Evolutionary conservation across 2,797 vertebrate species (phyloP).

Genomic region (Moxostoma hubbsi): DNA sequence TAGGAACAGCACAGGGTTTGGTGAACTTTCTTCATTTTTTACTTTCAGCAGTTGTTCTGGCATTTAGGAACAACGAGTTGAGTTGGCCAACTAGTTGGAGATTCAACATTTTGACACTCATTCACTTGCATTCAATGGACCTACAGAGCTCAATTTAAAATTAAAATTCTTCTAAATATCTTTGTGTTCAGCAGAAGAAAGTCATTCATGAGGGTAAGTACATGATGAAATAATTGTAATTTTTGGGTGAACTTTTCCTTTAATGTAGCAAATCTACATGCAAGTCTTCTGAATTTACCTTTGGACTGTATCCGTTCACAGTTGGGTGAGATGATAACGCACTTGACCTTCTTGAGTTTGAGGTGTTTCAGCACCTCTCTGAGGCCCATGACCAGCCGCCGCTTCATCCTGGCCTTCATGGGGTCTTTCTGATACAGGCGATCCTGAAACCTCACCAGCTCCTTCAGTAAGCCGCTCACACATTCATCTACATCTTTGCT

Average conservation of each 20-base stretch:
- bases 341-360: slow-evolving; percentile 92
- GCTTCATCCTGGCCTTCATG: slow-evolving; percentile 94
- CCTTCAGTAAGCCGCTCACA: slow-evolving; percentile 88
- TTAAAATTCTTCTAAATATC: no score
- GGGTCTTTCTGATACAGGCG: slow-evolving; percentile 97
- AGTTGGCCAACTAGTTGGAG: no score
- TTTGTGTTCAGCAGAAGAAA: no score
- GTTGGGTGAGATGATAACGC: slow-evolving; percentile 96
- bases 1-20: no score
- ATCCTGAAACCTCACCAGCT: slow-evolving; percentile 97
- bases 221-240: no score
- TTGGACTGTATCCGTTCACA: slow-evolving; percentile 96
- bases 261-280: not conserved
- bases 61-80: no score
- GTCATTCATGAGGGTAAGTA: no score
- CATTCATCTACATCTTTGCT: slow-evolving; percentile 95
- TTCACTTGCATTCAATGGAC: no score
- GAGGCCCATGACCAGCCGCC: slow-evolving; percentile 94
- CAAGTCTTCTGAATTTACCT: slow-evolving; percentile 73
- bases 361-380: slow-evolving; percentile 95
- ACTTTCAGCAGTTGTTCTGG: no score
- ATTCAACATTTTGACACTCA: not conserved
- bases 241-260: no score
- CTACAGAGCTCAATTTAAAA: no score
- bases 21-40: no score